Percentiles rank a stretch among this genome's conserved stretches.
These are phyloP conservation scores for Telmatochromis sp. DNA, from an alignment of 2,113 vertebrate genomes.

Conservation along the genomic window DNA sequence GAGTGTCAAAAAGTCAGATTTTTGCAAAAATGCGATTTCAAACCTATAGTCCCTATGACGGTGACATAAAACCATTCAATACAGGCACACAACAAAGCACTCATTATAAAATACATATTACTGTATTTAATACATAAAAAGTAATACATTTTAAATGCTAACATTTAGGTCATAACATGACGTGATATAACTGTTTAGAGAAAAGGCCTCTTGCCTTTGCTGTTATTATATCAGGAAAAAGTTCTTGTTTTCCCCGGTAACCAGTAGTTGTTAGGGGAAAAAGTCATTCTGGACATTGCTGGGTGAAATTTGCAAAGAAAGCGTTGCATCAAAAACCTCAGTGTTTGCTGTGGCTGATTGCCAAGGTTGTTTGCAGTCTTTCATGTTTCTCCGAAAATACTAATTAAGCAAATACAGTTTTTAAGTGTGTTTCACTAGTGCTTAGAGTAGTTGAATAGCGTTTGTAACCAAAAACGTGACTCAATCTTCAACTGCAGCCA, in stretches of 20 bases:
- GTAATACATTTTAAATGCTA: not conserved
- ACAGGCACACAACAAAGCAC: not conserved
- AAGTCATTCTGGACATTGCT: not conserved
- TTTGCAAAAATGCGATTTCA: rapidly evolving
- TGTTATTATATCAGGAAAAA: rapidly evolving
- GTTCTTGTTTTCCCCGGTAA: not conserved
- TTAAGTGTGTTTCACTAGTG: not conserved
- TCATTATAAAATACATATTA: not conserved
- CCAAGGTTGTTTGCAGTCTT: not conserved
- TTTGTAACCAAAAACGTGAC: not conserved
- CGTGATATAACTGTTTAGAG: rapidly evolving
- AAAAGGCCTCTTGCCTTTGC: not conserved
- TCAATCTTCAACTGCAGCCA: not conserved
- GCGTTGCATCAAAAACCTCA: not conserved
- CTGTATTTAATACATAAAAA: not conserved
- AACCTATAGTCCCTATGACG: rapidly evolving
- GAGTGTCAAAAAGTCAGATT: rapidly evolving
- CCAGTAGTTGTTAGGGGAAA: not conserved
- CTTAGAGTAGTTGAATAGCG: not conserved
- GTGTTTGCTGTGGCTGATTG: not conserved
- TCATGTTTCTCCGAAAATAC: not conserved
- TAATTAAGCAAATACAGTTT: not conserved
- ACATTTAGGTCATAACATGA: not conserved
- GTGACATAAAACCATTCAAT: rapidly evolving
- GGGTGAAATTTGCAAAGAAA: not conserved